These are phyloP conservation scores for Falco novaeseelandiae DNA, from an alignment of 2,797 vertebrate species.

Conservation along the genomic window DNA sequence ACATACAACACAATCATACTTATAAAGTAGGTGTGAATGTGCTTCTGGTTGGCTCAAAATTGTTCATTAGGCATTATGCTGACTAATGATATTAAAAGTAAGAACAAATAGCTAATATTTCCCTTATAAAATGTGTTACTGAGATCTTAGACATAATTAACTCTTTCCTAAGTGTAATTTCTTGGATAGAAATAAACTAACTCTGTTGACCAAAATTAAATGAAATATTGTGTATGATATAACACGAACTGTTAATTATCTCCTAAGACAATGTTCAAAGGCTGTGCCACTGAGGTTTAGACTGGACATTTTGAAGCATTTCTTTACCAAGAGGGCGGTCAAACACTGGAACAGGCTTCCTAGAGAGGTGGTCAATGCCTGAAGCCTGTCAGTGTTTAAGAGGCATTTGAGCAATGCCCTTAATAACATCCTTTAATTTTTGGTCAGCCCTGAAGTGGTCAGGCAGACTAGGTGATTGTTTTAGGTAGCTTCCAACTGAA, in stretches of 20 bases:
- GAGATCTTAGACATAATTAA: background rate
- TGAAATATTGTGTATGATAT: background rate
- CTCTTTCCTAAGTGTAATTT: background rate
- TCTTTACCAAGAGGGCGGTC: background rate
- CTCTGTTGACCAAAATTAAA: background rate
- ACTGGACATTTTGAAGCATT: background rate
- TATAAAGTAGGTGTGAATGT: background rate
- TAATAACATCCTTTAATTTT: too few species aligned
- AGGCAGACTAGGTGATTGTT: background rate
- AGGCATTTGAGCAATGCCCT: background rate
- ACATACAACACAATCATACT: background rate
- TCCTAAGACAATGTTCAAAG: background rate
- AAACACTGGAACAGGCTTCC: background rate
- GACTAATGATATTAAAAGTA: background rate
- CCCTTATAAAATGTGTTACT: background rate
- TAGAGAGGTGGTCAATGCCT: rapidly evolving
- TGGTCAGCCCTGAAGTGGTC: background rate
- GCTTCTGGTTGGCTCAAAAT: background rate
- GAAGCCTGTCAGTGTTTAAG: background rate
- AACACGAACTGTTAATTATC: background rate
- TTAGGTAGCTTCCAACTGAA: background rate
- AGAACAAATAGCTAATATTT: background rate
- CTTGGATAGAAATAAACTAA: background rate
- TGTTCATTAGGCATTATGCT: background rate
- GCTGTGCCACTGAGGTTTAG: background rate